These are phyloP conservation scores for Linyphia triangularis DNA, from an alignment of 2,888 invertebrate species.

Conservation along the genomic window DNA sequence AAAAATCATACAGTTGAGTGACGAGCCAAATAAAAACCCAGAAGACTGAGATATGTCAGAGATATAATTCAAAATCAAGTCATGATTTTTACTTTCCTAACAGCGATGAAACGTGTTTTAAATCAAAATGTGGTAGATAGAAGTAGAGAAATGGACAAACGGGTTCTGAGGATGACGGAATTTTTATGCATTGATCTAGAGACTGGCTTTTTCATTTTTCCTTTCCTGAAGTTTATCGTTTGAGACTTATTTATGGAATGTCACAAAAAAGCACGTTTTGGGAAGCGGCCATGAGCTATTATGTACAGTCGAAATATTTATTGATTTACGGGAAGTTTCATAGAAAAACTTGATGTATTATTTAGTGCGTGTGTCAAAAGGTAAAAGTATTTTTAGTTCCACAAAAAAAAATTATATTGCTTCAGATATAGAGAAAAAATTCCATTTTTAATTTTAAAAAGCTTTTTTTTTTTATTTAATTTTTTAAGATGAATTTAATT, in stretches of 20 bases:
- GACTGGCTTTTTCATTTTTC: constrained; percentile 1
- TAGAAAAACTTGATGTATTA: neutral
- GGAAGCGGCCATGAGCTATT: constrained; percentile 50
- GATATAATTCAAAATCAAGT: constrained; percentile 34
- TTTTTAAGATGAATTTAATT: too few species aligned
- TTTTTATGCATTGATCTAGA: constrained; percentile 56
- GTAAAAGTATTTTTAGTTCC: neutral
- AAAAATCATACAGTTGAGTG: constrained; percentile 14
- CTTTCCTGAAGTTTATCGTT: constrained; percentile 45
- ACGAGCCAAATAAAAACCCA: constrained; percentile 9
- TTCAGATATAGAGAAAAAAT: too few species aligned
- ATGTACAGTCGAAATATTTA: constrained; percentile 38
- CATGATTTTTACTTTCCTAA: constrained; percentile 59
- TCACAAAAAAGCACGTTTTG: constrained; percentile 22
- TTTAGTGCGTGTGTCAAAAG: neutral
- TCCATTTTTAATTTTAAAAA: too few species aligned
- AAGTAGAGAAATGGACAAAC: constrained; percentile 51
- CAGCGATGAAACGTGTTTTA: constrained; percentile 64
- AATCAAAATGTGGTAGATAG: constrained; percentile 43
- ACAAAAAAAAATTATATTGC: too few species aligned
- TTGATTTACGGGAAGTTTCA: constrained; percentile 24
- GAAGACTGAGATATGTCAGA: constrained; percentile 53
- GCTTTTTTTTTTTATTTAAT: too few species aligned
- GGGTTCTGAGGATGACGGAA: constrained; percentile 28
- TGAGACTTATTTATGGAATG: constrained; percentile 57